These are phyloP conservation scores for Bombus fervidus DNA, from an alignment of 1,140 invertebrate genomes.

Conservation along the genomic window DNA sequence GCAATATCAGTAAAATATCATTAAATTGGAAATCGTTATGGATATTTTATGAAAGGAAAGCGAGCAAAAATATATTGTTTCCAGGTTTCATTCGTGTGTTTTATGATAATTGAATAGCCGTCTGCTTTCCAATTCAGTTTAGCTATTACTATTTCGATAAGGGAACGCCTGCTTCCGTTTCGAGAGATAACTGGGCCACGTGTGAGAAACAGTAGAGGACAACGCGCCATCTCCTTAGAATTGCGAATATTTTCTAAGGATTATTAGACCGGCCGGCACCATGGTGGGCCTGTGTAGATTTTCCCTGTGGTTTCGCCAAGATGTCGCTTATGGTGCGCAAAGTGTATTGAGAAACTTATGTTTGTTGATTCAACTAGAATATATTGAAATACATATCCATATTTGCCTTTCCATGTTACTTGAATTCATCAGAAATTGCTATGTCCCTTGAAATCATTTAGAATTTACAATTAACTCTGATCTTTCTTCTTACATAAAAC, in stretches of 20 bases:
- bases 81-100: background rate
- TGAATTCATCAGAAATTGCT: no score
- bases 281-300: background rate
- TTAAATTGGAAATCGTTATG: no score
- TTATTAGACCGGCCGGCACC: conserved; percentile 35
- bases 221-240: conserved; percentile 31
- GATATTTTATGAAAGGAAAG: background rate
- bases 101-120: conserved; percentile 34
- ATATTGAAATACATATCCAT: background rate
- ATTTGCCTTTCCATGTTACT: no score
- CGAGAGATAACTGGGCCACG: conserved; percentile 52
- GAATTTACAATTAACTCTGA: no score
- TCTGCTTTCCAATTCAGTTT: conserved; percentile 34
- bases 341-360: background rate
- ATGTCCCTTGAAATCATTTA: no score
- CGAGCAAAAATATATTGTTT: no score
- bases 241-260: conserved; percentile 47
- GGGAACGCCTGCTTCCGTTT: conserved; percentile 41
- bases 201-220: conserved; percentile 28
- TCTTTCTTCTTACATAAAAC: no score
- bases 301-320: background rate
- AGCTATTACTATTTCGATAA: conserved; percentile 37
- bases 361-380: background rate
- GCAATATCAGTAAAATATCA: background rate
- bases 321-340: background rate